phyloP scores from a whole-genome alignment of 2,888 invertebrate genomes.

The Sceliomorpha sp. region DNA sequence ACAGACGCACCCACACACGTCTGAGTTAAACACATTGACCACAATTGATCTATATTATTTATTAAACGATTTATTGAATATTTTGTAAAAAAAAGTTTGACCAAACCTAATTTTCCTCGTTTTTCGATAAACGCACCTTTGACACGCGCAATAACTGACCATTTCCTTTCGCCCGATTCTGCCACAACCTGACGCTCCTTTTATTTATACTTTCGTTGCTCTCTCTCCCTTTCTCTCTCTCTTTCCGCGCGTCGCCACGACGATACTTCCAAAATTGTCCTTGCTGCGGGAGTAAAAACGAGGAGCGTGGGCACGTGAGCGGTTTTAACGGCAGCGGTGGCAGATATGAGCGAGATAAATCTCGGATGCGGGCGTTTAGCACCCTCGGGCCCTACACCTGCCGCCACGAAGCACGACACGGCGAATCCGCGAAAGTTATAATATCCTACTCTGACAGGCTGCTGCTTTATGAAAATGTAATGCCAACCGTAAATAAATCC shows the following conservation, averaged over 20 bases:
- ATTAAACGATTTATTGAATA: no score
- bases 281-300: constrained; percentile 41
- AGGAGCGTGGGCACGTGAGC: constrained; percentile 58
- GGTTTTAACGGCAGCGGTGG: constrained; percentile 59
- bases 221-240: constrained; percentile 19
- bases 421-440: constrained; percentile 63
- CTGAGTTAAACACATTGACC: no score
- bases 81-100: no score
- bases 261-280: constrained; percentile 56
- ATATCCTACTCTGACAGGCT: constrained; percentile 47
- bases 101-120: no score
- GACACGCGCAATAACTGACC: no score
- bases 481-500: constrained; percentile 46
- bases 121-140: no score
- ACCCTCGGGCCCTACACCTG: constrained; percentile 61
- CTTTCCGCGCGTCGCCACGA: constrained; percentile 24
- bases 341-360: constrained; percentile 78
- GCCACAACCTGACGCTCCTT: constrained; percentile 50
- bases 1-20: no score
- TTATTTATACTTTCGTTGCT: constrained; percentile 53
- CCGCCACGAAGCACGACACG: constrained; percentile 46
- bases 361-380: constrained; percentile 71
- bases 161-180: constrained; percentile 45
- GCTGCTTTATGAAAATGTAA: constrained; percentile 54
- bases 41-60: no score